A percentile compares a stretch with the other conserved stretches of the same genome.
Evolutionary conservation across 2,797 vertebrate species (phyloP).

Genomic region (Limnodromus scolopaceus): DNA sequence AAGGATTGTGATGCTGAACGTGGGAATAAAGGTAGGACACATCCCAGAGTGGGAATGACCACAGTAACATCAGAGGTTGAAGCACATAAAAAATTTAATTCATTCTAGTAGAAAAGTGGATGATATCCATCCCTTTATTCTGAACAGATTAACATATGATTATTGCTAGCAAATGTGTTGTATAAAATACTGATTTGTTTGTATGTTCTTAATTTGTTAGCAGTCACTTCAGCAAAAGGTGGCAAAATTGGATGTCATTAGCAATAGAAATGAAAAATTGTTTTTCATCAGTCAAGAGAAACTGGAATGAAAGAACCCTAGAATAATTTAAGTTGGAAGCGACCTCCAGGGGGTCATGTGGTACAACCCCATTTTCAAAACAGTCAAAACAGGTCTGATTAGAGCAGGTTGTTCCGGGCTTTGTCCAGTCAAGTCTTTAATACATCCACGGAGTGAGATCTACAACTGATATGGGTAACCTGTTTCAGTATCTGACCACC

Average conservation of each 20-base stretch:
- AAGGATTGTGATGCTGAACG: neutral
- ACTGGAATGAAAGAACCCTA: neutral
- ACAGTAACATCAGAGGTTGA: neutral
- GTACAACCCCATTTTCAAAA: neutral
- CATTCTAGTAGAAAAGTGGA: neutral
- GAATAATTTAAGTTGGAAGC: neutral
- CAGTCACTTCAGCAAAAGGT: neutral
- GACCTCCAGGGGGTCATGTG: neutral
- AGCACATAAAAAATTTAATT: neutral
- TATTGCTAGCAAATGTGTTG: neutral
- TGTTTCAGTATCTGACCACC: neutral
- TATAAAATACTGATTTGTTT: neutral
- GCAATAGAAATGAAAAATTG: neutral
- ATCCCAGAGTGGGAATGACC: neutral
- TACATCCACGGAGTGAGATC: neutral
- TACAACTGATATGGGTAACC: neutral
- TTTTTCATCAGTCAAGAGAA: neutral
- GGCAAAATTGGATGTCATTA: neutral
- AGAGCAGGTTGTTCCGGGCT: neutral
- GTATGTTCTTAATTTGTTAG: neutral
- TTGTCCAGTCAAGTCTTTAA: neutral
- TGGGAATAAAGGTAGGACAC: neutral
- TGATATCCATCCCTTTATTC: neutral
- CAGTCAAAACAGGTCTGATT: neutral
- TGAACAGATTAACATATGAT: neutral